Conservation (phyloP, 2,888 invertebrate genomes). For the Phengaris alcon region DNA sequence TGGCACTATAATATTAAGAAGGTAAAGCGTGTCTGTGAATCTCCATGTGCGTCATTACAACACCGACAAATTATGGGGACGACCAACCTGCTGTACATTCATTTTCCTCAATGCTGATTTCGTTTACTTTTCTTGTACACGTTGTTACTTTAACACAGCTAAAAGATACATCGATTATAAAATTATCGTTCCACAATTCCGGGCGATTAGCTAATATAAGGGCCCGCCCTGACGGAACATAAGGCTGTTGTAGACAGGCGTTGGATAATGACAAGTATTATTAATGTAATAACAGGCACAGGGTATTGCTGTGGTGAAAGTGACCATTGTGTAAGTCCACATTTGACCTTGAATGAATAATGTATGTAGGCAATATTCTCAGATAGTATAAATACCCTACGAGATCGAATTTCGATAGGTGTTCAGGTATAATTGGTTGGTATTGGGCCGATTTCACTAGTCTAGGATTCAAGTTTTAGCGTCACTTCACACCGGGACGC, state of each 20-base stretch:
- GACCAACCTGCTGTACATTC: too few relatives aligned
- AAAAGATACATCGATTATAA: background rate
- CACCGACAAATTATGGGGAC: too few relatives aligned
- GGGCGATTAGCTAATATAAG: background rate
- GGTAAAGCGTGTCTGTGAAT: too few relatives aligned
- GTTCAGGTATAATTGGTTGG: too few relatives aligned
- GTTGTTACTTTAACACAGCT: too few relatives aligned
- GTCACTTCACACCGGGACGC: too few relatives aligned
- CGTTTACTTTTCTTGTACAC: too few relatives aligned
- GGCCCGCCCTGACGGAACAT: background rate
- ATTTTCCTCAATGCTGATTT: too few relatives aligned
- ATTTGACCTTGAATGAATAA: conserved; percentile 35
- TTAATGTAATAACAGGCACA: conserved; percentile 40
- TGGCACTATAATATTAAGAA: too few relatives aligned
- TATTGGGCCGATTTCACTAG: too few relatives aligned
- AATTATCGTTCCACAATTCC: background rate
- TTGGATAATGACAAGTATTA: conserved; percentile 34
- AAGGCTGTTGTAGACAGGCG: conserved; percentile 29
- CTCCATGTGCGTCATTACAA: too few relatives aligned
- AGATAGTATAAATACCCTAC: background rate
- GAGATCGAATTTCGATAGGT: background rate
- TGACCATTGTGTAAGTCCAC: conserved; percentile 39
- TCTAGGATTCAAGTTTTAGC: too few relatives aligned
- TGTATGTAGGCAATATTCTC: background rate
- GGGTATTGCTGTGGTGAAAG: conserved; percentile 39